phyloP scores from a whole-genome alignment of 2,113 vertebrate genomes.

The Gallinago media region DNA sequence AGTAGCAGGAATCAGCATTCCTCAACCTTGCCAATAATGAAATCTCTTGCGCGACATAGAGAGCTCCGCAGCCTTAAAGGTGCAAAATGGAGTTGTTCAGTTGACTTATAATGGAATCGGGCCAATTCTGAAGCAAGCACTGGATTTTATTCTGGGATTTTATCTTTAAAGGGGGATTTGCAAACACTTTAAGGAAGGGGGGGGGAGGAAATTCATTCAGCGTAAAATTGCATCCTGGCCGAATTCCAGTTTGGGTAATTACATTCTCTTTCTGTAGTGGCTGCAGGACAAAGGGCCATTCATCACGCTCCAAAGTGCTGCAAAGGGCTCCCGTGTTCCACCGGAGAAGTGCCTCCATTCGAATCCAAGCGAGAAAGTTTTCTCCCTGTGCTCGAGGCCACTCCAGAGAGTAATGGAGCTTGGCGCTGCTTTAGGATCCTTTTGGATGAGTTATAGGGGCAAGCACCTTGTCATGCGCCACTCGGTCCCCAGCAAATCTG shows the following conservation, averaged over 20 bases:
- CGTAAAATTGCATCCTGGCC: constrained; percentile 55
- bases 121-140: background rate
- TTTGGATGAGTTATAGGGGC: constrained; percentile 28
- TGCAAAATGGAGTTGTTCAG: constrained; percentile 53
- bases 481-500: constrained; percentile 14
- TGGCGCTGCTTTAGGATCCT: constrained; percentile 22
- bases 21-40: background rate
- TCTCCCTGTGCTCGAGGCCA: background rate
- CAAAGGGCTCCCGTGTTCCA: constrained; percentile 50
- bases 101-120: constrained; percentile 47
- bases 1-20: constrained; percentile 1
- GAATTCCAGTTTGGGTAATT: constrained; percentile 67
- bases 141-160: constrained; percentile 55
- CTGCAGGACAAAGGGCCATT: constrained; percentile 64
- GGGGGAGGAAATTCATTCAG: background rate
- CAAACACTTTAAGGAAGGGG: constrained; percentile 6
- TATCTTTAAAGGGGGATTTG: constrained; percentile 65
- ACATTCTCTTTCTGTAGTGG: constrained; percentile 53
- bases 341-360: background rate
- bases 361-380: constrained; percentile 36
- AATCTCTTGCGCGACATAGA: background rate
- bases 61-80: background rate
- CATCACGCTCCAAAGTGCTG: constrained; percentile 59
- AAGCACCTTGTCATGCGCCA: background rate
- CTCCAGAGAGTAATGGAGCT: constrained; percentile 23